Base-by-base conservation (phyloP, 2,888 invertebrate species). In the Acanthosepion lycidas region DNA sequence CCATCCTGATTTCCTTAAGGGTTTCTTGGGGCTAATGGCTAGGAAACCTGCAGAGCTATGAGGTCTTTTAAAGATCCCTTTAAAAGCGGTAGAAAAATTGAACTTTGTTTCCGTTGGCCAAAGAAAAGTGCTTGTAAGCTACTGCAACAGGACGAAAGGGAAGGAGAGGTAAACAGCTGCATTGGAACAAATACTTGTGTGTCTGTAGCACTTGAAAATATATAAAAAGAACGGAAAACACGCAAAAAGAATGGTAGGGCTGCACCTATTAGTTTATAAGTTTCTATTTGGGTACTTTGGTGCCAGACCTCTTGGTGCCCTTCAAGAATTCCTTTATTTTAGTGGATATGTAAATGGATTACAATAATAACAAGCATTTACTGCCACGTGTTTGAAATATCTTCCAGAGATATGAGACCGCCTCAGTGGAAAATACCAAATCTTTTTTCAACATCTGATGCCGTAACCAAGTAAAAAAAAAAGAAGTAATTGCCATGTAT, bases 281-380 rank as follows among this genome's bases (percentile, higher is more conserved):
- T 78, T 78, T 18, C n/a, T n/a, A 78, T n/a, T 78, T 78, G n/a
- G 12, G 78, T 33, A 78, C n/a, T 78, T 78, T 15, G n/a, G 78
- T 78, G 78, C 78, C 78, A 78, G 78, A 78, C 78, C 78, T 78
- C 78, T 78, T 78, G 78, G 78, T 78, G 78, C 78, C 78, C 78
- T 33, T n/a, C 78, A n/a, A n/a, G 78, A 78, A 78, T 78, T 78
- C 78, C n/a, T 78, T n/a, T 78, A 78, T 78, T n/a, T 78, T 78
- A 6, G 23, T 78, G 9, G 78, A 78, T 78, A 12, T n/a, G 3
- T 78, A 78, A n/a, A 78, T 78, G 78, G 33, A 78, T 78, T n/a
- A 78, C 78, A 78, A 78, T 78, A 78, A n/a, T 78, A 78, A 78
- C 78, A 78, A 78, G n/a, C 78, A 78, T 78, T 78, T 78, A 78